phyloP scores from a whole-genome alignment of 2,113 vertebrate species.

The Sinocyclocheilus anophthalmus region DNA sequence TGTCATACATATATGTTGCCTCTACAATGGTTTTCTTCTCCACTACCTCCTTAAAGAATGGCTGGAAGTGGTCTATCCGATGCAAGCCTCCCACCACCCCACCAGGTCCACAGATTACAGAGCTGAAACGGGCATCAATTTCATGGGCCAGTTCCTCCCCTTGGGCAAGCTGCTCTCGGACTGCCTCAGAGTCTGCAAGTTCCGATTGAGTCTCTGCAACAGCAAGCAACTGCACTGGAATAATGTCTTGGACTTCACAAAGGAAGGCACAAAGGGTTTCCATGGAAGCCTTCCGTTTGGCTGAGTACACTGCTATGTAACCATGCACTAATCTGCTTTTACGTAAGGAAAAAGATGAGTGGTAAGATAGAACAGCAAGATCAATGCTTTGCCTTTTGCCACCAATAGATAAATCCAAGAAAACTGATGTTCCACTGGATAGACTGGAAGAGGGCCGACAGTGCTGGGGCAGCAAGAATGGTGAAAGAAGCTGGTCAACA shows the following conservation, averaged over 20 bases:
- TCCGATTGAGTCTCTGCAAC: conserved; percentile 82
- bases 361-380: conserved; percentile 89
- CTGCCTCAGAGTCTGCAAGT: conserved; percentile 81
- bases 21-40: conserved; percentile 92
- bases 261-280: conserved; percentile 93
- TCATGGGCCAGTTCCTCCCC: conserved; percentile 94
- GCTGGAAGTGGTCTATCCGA: conserved; percentile 88
- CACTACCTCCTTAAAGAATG: conserved; percentile 88
- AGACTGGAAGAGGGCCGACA: conserved; percentile 79
- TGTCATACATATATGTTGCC: conserved; percentile 93
- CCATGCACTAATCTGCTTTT: conserved; percentile 91
- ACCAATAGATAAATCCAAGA: conserved; percentile 85
- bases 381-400: conserved; percentile 83
- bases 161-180: conserved; percentile 86
- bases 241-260: conserved; percentile 93
- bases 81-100: conserved; percentile 82
- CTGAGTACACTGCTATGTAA: conserved; percentile 91
- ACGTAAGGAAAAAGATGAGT: conserved; percentile 87
- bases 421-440: conserved; percentile 78
- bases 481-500: conserved; percentile 86
- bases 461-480: conserved; percentile 84
- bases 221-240: conserved; percentile 90
- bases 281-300: conserved; percentile 87
- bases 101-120: conserved; percentile 78
- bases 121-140: conserved; percentile 87